Percentiles rank a stretch among this genome's conserved stretches.
These are phyloP conservation scores for Aythya baeri DNA, from an alignment of 2,113 vertebrate species.

Conservation along the genomic window DNA sequence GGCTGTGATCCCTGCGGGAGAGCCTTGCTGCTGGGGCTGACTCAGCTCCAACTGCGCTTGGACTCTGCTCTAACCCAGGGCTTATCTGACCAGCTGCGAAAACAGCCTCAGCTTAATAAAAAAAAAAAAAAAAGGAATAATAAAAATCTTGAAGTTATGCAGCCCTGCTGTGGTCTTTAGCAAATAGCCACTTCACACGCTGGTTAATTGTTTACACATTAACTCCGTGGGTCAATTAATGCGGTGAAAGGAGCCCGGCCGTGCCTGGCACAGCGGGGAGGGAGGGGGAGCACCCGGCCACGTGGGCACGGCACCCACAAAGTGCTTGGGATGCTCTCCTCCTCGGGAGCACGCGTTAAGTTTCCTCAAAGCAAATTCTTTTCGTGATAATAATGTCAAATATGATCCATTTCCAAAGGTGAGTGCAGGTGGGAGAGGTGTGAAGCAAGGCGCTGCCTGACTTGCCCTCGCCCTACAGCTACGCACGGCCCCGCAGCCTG, in stretches of 20 bases:
- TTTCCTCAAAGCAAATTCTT: neutral
- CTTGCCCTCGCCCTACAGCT: neutral
- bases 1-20: rapidly evolving
- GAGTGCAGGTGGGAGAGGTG: neutral
- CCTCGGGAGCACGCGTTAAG: neutral
- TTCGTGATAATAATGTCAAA: too few species aligned
- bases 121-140: neutral
- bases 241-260: neutral
- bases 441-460: neutral
- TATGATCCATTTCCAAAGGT: neutral
- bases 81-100: neutral
- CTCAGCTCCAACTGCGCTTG: rapidly evolving
- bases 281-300: neutral
- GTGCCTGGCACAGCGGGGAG: slow-evolving; percentile 16
- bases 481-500: neutral
- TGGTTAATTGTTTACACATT: slow-evolving; percentile 69
- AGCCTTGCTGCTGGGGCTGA: neutral
- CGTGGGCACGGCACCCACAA: rapidly evolving
- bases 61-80: neutral
- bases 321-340: neutral
- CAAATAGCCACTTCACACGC: neutral
- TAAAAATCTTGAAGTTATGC: neutral
- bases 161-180: neutral
- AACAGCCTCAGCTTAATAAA: neutral
- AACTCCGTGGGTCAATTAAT: neutral